phyloP scores from a whole-genome alignment of 2,888 invertebrate species.

The Microdon myrmicae region DNA sequence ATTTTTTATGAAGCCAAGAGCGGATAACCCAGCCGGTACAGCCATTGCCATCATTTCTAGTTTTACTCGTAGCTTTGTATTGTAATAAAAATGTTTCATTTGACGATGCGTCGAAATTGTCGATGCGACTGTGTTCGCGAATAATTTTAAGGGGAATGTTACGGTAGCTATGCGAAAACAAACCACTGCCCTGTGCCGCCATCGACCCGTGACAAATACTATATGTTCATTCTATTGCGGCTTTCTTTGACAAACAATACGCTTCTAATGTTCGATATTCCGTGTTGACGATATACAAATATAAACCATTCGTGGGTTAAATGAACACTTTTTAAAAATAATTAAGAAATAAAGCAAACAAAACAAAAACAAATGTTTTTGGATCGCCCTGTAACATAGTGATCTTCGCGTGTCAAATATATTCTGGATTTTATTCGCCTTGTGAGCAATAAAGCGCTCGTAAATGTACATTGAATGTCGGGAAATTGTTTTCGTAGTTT shows the following conservation, averaged over 20 bases:
- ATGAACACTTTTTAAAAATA: slow-evolving; percentile 13
- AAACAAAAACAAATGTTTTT: no score
- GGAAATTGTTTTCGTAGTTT: no score
- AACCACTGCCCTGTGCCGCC: slow-evolving; percentile 18
- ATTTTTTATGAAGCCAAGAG: slow-evolving; percentile 28
- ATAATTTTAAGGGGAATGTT: slow-evolving; percentile 39
- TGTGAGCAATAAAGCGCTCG: no score
- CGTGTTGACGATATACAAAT: not conserved
- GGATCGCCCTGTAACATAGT: no score
- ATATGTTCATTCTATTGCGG: no score
- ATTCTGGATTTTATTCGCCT: no score
- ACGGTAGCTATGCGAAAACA: slow-evolving; percentile 24
- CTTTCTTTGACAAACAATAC: no score
- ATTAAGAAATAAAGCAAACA: slow-evolving; percentile 10
- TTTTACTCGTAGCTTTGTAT: slow-evolving; percentile 25
- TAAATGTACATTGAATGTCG: no score
- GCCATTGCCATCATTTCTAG: slow-evolving; percentile 13
- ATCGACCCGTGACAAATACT: slow-evolving; percentile 21
- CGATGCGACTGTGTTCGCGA: slow-evolving; percentile 1
- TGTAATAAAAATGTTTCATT: slow-evolving; percentile 38
- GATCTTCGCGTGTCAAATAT: no score
- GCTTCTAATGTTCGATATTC: no score
- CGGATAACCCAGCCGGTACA: slow-evolving; percentile 31
- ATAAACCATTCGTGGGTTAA: not conserved
- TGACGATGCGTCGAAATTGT: slow-evolving; percentile 22